Base-by-base conservation (phyloP, 2,888 invertebrate species). In the Plagiodera versicolora region DNA sequence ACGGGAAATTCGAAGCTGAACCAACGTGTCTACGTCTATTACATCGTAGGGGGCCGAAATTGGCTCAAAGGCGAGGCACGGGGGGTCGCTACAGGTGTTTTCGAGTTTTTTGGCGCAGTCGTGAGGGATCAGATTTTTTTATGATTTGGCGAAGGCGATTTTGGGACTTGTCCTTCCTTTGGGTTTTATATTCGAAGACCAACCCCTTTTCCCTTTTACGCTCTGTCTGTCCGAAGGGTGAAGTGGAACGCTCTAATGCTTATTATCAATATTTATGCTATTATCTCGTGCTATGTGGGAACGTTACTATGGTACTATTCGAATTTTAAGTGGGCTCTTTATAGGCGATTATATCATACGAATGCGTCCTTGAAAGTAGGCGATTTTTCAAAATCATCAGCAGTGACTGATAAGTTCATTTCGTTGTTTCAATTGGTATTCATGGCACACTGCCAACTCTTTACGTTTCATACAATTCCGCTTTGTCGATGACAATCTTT, bases 201-300 rank as follows among this genome's bases (percentile, higher is more conserved):
- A 39, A 39, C 39, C 39, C 39, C 39, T 39, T 39, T 39, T 14
- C 14, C 39, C n/a, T 39, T 39, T 39, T 39, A 8, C 2, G 20
- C 44, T 14, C 53, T 52, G 56, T 52, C 47, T 50, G 50, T 35
- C 14, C 39, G 47, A 55, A 50, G 30, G 55, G 53, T 56, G 54
- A 52, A 48, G 58, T 54, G 61, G 50, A 60, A 64, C 63, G 61
- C 65, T 62, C 65, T 64, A 64, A 67, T 61, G 67, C 65, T 65
- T 63, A 67, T 67, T 67, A 67, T 64, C 67, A 66, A 66, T 66
- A 64, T 64, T 67, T 64, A 64, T 65, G 65, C 61, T 63, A 66
- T 64, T 64, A 65, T 64, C 59, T 61, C 52, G 48, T 58, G 62
- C 62, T 55, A 58, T 54, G 60, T 67, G 60, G 57, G 59, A 65